phyloP scores from a whole-genome alignment of 2,888 invertebrate genomes.

The Archips crataeganus region DNA sequence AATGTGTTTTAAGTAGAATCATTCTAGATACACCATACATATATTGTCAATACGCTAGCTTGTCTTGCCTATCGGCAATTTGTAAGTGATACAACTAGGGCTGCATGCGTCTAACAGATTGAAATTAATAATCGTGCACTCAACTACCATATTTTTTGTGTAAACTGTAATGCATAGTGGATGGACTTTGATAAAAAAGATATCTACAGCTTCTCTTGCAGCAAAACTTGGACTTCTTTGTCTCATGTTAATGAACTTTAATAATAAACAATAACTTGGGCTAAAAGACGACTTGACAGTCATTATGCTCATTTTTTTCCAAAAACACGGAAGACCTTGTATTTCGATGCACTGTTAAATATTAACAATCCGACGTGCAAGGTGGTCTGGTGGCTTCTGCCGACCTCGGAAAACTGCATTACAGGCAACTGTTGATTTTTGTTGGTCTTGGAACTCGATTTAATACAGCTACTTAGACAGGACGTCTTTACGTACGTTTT shows the following conservation, averaged over 20 bases:
- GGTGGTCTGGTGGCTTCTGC: constrained; percentile 38
- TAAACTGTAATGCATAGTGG: not conserved
- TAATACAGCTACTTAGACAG: not conserved
- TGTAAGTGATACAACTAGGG: too few species aligned
- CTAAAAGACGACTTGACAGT: constrained; percentile 21
- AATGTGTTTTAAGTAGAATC: too few species aligned
- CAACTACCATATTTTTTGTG: not conserved
- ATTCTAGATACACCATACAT: too few species aligned
- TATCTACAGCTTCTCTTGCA: not conserved
- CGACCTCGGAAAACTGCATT: constrained; percentile 20
- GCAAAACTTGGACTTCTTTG: not conserved
- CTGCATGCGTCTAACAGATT: too few species aligned
- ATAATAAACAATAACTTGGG: constrained; percentile 14
- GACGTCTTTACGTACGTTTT: too few species aligned
- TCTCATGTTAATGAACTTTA: not conserved
- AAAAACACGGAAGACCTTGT: constrained; percentile 41
- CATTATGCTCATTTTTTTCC: constrained; percentile 32
- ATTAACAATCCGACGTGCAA: constrained; percentile 37
- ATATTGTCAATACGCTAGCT: too few species aligned
- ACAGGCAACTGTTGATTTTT: constrained; percentile 6
- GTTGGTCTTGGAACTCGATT: constrained; percentile 16
- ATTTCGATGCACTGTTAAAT: constrained; percentile 34
- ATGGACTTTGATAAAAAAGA: not conserved
- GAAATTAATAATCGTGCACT: too few species aligned
- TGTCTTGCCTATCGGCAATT: too few species aligned